Percentiles rank a stretch among this genome's conserved stretches.
phyloP scores from a whole-genome alignment of 1,140 invertebrate species.

The Vollenhovia emeryi region DNA sequence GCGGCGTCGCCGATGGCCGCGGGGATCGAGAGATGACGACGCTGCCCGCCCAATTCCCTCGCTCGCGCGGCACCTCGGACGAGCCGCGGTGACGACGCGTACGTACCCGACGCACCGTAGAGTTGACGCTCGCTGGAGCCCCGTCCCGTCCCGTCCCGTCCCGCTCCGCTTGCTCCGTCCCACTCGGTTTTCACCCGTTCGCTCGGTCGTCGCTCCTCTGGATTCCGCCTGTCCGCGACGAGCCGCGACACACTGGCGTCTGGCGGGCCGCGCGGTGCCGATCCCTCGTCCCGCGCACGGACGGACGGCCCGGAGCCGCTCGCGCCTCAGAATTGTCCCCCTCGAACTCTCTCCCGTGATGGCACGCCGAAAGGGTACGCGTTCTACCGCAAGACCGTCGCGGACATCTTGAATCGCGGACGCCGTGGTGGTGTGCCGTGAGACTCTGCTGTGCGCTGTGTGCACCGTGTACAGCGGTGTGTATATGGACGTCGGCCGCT shows the following conservation, averaged over 20 bases:
- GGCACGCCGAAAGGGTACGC: constrained; percentile 73
- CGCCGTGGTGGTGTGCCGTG: constrained; percentile 68
- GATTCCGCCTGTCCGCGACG: too few species aligned
- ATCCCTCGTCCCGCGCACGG: neutral
- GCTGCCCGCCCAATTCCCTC: too few species aligned
- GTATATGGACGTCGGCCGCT: constrained; percentile 33
- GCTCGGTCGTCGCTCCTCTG: neutral
- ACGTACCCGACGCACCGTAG: neutral
- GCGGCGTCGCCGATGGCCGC: too few species aligned
- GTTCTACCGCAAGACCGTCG: constrained; percentile 76
- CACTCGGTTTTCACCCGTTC: neutral
- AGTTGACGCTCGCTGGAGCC: constrained; percentile 16
- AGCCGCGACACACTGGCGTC: too few species aligned
- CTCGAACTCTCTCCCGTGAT: constrained; percentile 69
- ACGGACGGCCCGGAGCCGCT: neutral
- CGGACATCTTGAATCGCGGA: constrained; percentile 82
- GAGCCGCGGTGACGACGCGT: too few species aligned
- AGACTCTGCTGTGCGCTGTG: neutral
- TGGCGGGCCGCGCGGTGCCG: neutral
- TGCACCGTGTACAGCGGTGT: too few species aligned
- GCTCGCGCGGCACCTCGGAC: too few species aligned
- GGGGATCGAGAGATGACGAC: too few species aligned
- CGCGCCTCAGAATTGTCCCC: neutral
- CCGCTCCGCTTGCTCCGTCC: too few species aligned
- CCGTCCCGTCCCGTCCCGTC: neutral